A percentile compares a stretch with the other conserved stretches of the same genome.
Conservation (phyloP, 2,888 invertebrate species). For the Ochropleura plecta region DNA sequence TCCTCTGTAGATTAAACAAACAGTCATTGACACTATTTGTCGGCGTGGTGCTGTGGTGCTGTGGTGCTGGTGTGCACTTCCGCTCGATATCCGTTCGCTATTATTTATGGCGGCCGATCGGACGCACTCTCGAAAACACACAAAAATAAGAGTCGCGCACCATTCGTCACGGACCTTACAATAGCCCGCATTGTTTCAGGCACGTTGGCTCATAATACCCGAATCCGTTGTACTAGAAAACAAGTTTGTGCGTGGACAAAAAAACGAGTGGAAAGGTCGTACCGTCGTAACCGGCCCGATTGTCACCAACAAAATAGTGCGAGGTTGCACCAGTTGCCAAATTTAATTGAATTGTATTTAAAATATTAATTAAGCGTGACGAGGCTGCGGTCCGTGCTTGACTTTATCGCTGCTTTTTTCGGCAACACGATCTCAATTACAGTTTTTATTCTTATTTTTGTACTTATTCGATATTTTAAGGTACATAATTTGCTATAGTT, state of each 20-base stretch:
- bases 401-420: constrained; percentile 84
- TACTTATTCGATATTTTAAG: constrained; percentile 84
- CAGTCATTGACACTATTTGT: constrained; percentile 83
- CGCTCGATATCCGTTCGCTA: constrained; percentile 85
- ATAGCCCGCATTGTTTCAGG: constrained; percentile 85
- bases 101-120: constrained; percentile 84
- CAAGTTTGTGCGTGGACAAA: constrained; percentile 75
- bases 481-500: constrained; percentile 85
- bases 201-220: constrained; percentile 79
- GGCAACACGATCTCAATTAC: constrained; percentile 82
- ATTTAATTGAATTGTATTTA: constrained; percentile 86
- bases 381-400: constrained; percentile 74
- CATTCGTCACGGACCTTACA: constrained; percentile 87
- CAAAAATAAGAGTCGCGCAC: constrained; percentile 84
- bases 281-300: constrained; percentile 62
- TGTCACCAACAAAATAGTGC: constrained; percentile 69
- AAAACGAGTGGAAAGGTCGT: constrained; percentile 73
- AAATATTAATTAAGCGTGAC: constrained; percentile 87
- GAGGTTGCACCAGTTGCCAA: constrained; percentile 75
- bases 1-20: constrained; percentile 79
- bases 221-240: constrained; percentile 81
- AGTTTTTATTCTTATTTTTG: constrained; percentile 75
- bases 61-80: constrained; percentile 79
- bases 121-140: constrained; percentile 87
- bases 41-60: constrained; percentile 73